Evolutionary conservation across 1,140 invertebrate genomes (phyloP).

Genomic region (Penaeus chinensis): DNA sequence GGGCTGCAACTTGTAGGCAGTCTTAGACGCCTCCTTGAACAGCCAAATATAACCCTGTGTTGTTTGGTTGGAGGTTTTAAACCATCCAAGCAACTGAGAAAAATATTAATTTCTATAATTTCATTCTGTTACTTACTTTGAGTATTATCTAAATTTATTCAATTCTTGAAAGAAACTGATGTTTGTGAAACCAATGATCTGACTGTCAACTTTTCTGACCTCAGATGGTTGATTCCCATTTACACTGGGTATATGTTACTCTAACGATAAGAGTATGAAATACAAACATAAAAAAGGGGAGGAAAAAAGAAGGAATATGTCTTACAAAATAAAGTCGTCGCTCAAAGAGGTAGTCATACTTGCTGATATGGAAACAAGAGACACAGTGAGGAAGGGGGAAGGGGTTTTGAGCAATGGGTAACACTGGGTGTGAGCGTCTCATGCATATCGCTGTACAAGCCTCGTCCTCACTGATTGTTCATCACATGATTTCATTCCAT

Average conservation of each 20-base stretch:
- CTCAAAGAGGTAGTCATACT: slow-evolving; percentile 57
- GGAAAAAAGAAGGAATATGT: background rate
- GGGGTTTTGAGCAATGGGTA: slow-evolving; percentile 61
- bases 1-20: slow-evolving; percentile 34
- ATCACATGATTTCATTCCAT: slow-evolving; percentile 58
- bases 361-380: slow-evolving; percentile 60
- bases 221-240: too few relatives aligned
- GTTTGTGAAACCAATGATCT: too few relatives aligned
- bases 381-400: slow-evolving; percentile 50
- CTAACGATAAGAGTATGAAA: too few relatives aligned
- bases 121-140: background rate
- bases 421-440: slow-evolving; percentile 59
- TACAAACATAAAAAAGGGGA: background rate
- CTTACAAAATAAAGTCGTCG: slow-evolving; percentile 7
- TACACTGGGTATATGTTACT: too few relatives aligned
- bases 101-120: slow-evolving; percentile 18
- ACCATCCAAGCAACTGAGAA: slow-evolving; percentile 41
- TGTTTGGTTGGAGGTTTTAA: slow-evolving; percentile 40
- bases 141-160: background rate
- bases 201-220: too few relatives aligned
- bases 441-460: slow-evolving; percentile 59
- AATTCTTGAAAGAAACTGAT: slow-evolving; percentile 4
- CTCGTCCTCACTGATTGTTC: slow-evolving; percentile 61
- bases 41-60: slow-evolving; percentile 57
- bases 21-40: slow-evolving; percentile 51